Base-by-base conservation (phyloP, 2,797 vertebrate genomes). In the Melanotaenia maccullochi region DNA sequence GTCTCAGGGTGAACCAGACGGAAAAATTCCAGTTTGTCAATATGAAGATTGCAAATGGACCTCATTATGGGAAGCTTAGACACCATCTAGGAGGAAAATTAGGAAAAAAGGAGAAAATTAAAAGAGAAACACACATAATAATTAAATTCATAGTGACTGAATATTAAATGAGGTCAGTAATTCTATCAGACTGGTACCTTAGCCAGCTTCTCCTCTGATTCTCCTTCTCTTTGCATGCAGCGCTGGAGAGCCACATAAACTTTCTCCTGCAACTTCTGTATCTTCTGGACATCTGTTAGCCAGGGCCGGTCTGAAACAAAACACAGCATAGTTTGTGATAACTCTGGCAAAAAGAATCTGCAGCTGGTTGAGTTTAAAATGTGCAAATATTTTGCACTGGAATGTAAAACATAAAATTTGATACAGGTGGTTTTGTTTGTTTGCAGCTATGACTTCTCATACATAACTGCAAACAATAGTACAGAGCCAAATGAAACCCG, bases 11-110 rank as follows among this genome's bases (percentile, higher is more conserved):
- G 96, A 65, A 97, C 88, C 59, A 97, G 92, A 2, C 93, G 95
- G 91, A 97, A 97, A 90, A 97, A 97, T 85, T 97, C 96, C 92
- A 97, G 92, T 89, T 97, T 97, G 89, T 97, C 96, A 55, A 96
- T 93, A 91, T 97, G 97, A 73, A 97, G 96, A 82, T 96, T 96
- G 90, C 96, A 97, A 80, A 97, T 97, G 7, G 96, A 96, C 90
- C 96, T 97, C 95, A 97, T 96, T 59, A 93, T 70, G 60, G 96
- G 96, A 66, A 97, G 92, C 79, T 96, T 97, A 55, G 97, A 95
- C 79, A 97, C 93, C 94, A 97, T 96, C 97, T 97, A 79, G 38
- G 65, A 62, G 25, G 28, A n/a, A 71, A 32, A 68, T 9, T 55
- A 7, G 81, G 25, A 78, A 13, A 33, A 44, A 4, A 0, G 60